These are phyloP conservation scores for Platynereis dumerilii DNA, from an alignment of 2,888 invertebrate genomes.

Conservation along the genomic window DNA sequence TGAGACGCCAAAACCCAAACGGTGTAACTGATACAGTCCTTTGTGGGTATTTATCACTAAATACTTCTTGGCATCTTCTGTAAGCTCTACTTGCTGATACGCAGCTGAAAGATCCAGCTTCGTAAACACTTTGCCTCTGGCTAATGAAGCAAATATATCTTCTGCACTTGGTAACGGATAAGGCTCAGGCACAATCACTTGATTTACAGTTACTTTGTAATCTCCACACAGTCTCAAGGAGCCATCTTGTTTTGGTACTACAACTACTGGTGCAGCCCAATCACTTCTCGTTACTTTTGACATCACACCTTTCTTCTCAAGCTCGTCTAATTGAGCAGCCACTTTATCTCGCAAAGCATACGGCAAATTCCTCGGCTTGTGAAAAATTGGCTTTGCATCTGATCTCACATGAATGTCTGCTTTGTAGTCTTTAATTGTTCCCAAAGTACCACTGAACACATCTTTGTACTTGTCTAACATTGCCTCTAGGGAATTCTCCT, in stretches of 20 bases:
- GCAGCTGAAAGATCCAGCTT: slow-evolving; percentile 13
- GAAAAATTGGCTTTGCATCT: background rate
- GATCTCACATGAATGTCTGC: background rate
- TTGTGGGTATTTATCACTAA: slow-evolving; percentile 14
- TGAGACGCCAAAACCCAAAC: slow-evolving; percentile 13
- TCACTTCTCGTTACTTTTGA: background rate
- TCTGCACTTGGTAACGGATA: slow-evolving; percentile 20
- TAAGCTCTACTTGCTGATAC: slow-evolving; percentile 10
- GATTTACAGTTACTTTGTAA: slow-evolving; percentile 18
- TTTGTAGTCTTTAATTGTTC: slow-evolving; percentile 6
- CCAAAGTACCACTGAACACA: background rate
- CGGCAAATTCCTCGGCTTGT: slow-evolving; percentile 12
- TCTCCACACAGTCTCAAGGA: slow-evolving; percentile 17
- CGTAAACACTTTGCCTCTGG: slow-evolving; percentile 5
- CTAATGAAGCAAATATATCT: slow-evolving; percentile 12
- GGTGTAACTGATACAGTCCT: slow-evolving; percentile 9
- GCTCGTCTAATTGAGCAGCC: slow-evolving; percentile 1
- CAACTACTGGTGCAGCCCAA: slow-evolving; percentile 22
- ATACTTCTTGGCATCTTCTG: slow-evolving; percentile 14
- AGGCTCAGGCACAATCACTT: background rate
- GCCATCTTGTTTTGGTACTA: slow-evolving; percentile 7
- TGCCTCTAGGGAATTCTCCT: background rate
- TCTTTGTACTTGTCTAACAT: background rate
- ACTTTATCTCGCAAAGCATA: background rate
- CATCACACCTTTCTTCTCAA: slow-evolving; percentile 3